Evolutionary conservation across 2,797 vertebrate species (phyloP), one percentile per base, ranked within the genome.

Genomic region (Ctenosaura bakeri): DNA sequence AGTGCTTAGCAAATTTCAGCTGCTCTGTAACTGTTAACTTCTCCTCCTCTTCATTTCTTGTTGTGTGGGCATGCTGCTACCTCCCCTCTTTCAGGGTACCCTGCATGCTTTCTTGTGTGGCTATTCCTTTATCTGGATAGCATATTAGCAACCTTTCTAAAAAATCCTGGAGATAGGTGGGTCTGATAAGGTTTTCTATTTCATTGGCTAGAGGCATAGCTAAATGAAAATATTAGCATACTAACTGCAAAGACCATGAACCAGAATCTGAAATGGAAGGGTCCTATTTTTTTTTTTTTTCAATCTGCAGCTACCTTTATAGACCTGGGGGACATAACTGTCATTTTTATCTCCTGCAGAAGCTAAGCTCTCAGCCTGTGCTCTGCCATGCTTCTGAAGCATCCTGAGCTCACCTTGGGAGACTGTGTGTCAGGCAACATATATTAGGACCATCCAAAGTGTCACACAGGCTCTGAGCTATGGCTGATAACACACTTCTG

Each of bases 251-350:
- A 84, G 74, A 7, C 29, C 69, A 62, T 76, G 18, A 83, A 69
- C 96, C 95, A 97, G 95, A 26, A 92, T 97, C 94, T 93, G 93
- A 95, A 93, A 96, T 89, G 91, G 95, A 59, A 93, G 93, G 54
- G 35, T 92, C 89, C 93, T 89, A 95, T 96, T 97, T 95, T 79
- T 96, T 97, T 95, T 79, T 96, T 96, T 92, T 95, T 94, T 81
- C 16, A 13, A 71, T 64, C 24, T 22, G 84, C 82, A 92, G 81
- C 91, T 94, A 91, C 91, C 91, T 93, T 94, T 92, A 89, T 86
- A 90, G 88, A 94, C 92, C 94, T 97, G 91, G 92, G 88, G 84
- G 91, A 87, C 92, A 81, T 93, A 91, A 95, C 94, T 96, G 93
- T 90, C 93, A 93, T 91, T 93, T 93, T 90, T 92, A n/a, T 13